Evolutionary conservation across 2,888 invertebrate genomes (phyloP).

Genomic region (Heliothis peltigera): DNA sequence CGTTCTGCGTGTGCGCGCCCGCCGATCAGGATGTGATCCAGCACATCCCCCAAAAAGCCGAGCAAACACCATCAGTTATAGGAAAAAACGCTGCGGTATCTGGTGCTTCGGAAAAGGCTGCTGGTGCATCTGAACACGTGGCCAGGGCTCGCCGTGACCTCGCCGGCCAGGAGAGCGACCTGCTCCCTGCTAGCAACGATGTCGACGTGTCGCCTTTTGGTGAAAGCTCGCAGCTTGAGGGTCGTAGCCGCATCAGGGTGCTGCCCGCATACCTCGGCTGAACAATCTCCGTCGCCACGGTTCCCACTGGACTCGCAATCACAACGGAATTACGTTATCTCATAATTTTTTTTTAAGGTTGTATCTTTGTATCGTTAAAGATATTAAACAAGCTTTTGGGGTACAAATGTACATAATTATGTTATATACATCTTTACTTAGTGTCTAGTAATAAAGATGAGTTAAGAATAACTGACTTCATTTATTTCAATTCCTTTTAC

Average conservation of each 20-base stretch:
- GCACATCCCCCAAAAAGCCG: constrained; percentile 82
- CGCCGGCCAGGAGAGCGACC: constrained; percentile 80
- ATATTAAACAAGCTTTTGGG: constrained; percentile 36
- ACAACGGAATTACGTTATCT: constrained; percentile 25
- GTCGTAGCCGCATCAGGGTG: constrained; percentile 82
- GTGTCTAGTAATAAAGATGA: constrained; percentile 49
- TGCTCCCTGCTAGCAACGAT: constrained; percentile 78
- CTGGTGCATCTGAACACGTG: constrained; percentile 75
- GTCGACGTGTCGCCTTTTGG: constrained; percentile 81
- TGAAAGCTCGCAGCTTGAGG: constrained; percentile 74
- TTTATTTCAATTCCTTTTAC: constrained; percentile 31
- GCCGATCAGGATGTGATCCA: constrained; percentile 81
- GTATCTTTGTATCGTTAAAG: constrained; percentile 35
- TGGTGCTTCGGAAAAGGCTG: constrained; percentile 84
- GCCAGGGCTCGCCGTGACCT: constrained; percentile 76
- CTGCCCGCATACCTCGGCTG: constrained; percentile 85
- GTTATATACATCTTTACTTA: constrained; percentile 43
- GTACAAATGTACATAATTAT: constrained; percentile 39
- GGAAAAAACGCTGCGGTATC: constrained; percentile 80
- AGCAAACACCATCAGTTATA: constrained; percentile 85
- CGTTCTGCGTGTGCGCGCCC: constrained; percentile 82
- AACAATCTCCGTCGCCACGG: constrained; percentile 34
- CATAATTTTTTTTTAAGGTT: constrained; percentile 36
- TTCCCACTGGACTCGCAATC: constrained; percentile 8
- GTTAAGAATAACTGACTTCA: constrained; percentile 24